Evolutionary conservation across 2,888 invertebrate genomes (phyloP), one percentile per base, ranked within the genome.

Genomic region (Didymodactylos carnosus): DNA sequence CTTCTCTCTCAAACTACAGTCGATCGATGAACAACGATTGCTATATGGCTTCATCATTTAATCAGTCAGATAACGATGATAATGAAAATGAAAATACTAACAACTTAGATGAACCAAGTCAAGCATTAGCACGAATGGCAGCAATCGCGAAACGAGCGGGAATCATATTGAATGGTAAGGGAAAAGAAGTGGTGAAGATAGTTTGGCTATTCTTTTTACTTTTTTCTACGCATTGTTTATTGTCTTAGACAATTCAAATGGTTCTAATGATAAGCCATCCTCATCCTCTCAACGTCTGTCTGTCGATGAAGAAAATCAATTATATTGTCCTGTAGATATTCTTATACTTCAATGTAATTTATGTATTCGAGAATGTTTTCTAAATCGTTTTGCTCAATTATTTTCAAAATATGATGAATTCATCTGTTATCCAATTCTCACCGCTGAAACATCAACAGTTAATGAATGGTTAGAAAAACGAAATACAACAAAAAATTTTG

Each of bases 401-500:
- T 80, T 81, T 53, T 80, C 89, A 88, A 89, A 89, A 77, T 88
- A 89, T 80, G 90, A 90, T 39, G 72, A 27, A 72, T 39, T 39
- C n/a, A 72, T 70, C n/a, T 69, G 41, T 23, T 39, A 40, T 35
- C 49, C 51, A 46, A 40, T 41, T 29, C n/a, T n/a, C n/a, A 41
- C 3, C 39, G 41, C 23, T 19, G 29, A 39, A 27, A 27, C 41
- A 40, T 25, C 29, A 71, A 89, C 89, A 29, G 16, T 53, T 53
- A 35, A 53, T 53, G 29, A 53, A 72, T 90, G 90, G 90, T 83
- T 91, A 70, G 88, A 88, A 75, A 88, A 90, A 79, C 87, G 94
- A 19, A 95, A 95, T 80, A 90, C 91, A 0, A 89, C 94, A 88
- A 92, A 94, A 79, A 94, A 94, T 83, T 98, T 98, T 84, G 98